A percentile compares a stretch with the other conserved stretches of the same genome.
phyloP scores from a whole-genome alignment of 1,140 invertebrate species.

The Drosophila insularis region DNA sequence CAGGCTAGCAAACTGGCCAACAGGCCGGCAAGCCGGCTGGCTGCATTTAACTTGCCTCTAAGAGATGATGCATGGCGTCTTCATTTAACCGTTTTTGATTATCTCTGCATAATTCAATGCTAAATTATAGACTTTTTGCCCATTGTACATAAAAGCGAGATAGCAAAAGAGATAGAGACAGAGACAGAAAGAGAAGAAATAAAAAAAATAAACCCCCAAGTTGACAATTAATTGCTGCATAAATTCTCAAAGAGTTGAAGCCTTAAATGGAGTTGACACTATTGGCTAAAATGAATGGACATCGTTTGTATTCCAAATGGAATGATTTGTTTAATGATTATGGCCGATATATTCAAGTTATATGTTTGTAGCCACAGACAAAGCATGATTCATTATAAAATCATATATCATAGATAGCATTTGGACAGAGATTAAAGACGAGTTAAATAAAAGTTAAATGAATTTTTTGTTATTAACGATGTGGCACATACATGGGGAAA shows the following conservation, averaged over 20 bases:
- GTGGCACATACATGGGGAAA: no score
- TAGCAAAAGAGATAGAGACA: not conserved
- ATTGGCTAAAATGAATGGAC: not conserved
- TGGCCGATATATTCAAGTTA: not conserved
- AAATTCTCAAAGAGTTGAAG: constrained; percentile 34
- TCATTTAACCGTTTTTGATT: constrained; percentile 33
- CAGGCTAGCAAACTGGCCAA: not conserved
- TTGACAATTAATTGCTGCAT: constrained; percentile 47
- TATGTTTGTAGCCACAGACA: not conserved
- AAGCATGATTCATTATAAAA: not conserved
- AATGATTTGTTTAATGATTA: constrained; percentile 2
- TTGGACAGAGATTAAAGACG: not conserved
- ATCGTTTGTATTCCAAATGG: constrained; percentile 2
- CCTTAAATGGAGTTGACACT: constrained; percentile 32
- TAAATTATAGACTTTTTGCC: constrained; percentile 63
- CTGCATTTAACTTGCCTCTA: constrained; percentile 56
- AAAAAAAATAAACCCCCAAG: not conserved
- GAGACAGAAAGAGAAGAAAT: not conserved
- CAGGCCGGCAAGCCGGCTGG: not conserved
- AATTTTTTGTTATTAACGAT: no score
- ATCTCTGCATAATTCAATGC: constrained; percentile 77
- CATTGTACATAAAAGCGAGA: not conserved
- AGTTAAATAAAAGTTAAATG: not conserved
- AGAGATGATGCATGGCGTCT: constrained; percentile 62
- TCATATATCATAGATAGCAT: not conserved